Conservation (phyloP, 2,888 invertebrate species). For the Pristionchus japonicus region DNA sequence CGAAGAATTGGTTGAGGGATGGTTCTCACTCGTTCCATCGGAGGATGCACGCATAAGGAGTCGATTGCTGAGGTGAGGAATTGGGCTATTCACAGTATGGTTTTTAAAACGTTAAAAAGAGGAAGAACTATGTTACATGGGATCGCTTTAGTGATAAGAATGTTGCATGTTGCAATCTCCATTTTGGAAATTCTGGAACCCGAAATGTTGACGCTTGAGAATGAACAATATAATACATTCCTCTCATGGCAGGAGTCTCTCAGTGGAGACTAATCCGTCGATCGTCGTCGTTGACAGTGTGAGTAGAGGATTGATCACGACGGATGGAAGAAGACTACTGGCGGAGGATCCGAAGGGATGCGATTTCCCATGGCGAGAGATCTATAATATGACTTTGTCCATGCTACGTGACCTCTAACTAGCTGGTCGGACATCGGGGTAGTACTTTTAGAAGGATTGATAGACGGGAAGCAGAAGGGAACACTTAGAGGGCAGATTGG, state of each 20-base stretch:
- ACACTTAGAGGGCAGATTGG: background rate
- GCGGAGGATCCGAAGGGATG: conserved; percentile 58
- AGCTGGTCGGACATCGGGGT: too few relatives aligned
- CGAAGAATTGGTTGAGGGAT: conserved; percentile 30
- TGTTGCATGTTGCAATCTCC: too few relatives aligned
- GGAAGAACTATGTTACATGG: too few relatives aligned
- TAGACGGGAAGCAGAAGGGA: background rate
- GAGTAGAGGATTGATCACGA: conserved; percentile 53
- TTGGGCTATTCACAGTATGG: too few relatives aligned
- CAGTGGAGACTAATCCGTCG: conserved; percentile 56
- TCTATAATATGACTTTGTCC: background rate
- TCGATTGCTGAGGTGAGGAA: conserved; percentile 41
- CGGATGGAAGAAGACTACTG: conserved; percentile 57
- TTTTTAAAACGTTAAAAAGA: too few relatives aligned
- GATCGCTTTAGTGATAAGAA: too few relatives aligned
- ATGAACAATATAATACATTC: background rate
- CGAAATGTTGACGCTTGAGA: too few relatives aligned
- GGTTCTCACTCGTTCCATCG: conserved; percentile 30
- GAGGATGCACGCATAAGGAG: conserved; percentile 44
- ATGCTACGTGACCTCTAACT: background rate
- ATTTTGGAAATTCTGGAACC: too few relatives aligned
- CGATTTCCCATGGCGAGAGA: conserved; percentile 59
- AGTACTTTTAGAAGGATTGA: background rate
- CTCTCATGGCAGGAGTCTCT: conserved; percentile 54
- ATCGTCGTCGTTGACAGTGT: conserved; percentile 58